A percentile compares a stretch with the other conserved stretches of the same genome.
Conservation (phyloP, 2,797 vertebrate genomes). For the Neosalanx taihuensis region DNA sequence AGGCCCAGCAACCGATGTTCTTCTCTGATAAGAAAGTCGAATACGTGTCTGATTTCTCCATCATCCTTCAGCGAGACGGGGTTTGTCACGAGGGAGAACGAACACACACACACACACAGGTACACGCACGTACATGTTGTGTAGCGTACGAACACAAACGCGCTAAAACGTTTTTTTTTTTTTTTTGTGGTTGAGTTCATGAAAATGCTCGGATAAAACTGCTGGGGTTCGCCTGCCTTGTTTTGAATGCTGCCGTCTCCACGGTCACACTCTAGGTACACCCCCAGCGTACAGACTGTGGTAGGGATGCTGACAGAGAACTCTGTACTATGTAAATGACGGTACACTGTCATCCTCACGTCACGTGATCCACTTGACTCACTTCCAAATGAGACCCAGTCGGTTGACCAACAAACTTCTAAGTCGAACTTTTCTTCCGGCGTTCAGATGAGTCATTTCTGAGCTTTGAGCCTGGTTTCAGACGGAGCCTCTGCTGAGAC, state of each 20-base stretch:
- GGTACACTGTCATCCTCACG: too few relatives aligned
- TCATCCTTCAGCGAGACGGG: neutral
- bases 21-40: neutral
- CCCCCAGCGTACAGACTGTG: neutral
- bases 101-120: conserved; percentile 11
- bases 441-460: neutral
- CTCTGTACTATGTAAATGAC: neutral
- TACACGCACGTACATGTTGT: neutral
- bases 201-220: neutral
- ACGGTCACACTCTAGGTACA: neutral
- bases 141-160: neutral
- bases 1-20: neutral
- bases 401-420: neutral
- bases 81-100: neutral
- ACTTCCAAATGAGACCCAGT: neutral
- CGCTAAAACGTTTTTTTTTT: too few relatives aligned
- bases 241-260: neutral
- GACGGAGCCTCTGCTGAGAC: neutral
- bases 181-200: too few relatives aligned
- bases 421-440: neutral
- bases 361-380: too few relatives aligned
- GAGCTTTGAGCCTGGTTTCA: neutral
- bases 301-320: neutral
- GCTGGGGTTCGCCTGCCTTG: neutral
- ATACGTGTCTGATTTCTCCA: neutral